A percentile compares a stretch with the other conserved stretches of the same genome.
phyloP scores from a whole-genome alignment of 2,888 invertebrate species.

The Xiphydria camelus region DNA sequence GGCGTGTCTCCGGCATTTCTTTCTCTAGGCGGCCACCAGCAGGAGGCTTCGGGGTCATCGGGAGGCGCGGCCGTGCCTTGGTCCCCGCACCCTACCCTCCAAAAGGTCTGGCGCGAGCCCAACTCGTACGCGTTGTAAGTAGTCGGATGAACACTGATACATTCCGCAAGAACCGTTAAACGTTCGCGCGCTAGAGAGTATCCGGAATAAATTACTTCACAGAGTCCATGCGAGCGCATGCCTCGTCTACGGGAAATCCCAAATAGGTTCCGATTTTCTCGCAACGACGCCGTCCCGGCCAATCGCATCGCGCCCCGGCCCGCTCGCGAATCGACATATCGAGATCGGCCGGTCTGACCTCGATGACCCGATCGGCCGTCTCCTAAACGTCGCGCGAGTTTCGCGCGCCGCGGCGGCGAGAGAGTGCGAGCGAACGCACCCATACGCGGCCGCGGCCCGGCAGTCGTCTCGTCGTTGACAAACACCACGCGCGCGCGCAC shows the following conservation, averaged over 20 bases:
- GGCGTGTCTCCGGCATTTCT: conserved; percentile 9
- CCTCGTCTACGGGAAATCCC: no score
- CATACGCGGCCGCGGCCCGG: conserved; percentile 24
- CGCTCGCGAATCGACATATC: no score
- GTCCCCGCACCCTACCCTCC: no score
- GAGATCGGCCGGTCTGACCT: no score
- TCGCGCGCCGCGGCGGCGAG: conserved; percentile 16
- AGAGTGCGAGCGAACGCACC: no score
- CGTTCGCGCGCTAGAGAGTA: conserved; percentile 31
- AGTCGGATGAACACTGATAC: conserved; percentile 37
- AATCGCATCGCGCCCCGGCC: no score
- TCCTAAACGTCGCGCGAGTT: no score
- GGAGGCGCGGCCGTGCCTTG: conserved; percentile 44
- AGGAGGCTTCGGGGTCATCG: conserved; percentile 50
- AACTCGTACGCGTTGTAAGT: conserved; percentile 41
- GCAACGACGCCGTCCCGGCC: no score
- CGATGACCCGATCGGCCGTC: no score
- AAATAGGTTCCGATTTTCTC: no score
- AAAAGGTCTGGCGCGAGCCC: conserved; percentile 52
- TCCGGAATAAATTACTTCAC: conserved; percentile 20
- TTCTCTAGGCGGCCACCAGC: conserved; percentile 15
- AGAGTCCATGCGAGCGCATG: no score
- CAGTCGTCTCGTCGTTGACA: not conserved
- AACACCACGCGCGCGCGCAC: not conserved
- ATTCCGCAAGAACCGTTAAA: conserved; percentile 58